These are phyloP conservation scores for Lithophane ornitopus DNA, from an alignment of 2,888 invertebrate genomes.

Conservation along the genomic window DNA sequence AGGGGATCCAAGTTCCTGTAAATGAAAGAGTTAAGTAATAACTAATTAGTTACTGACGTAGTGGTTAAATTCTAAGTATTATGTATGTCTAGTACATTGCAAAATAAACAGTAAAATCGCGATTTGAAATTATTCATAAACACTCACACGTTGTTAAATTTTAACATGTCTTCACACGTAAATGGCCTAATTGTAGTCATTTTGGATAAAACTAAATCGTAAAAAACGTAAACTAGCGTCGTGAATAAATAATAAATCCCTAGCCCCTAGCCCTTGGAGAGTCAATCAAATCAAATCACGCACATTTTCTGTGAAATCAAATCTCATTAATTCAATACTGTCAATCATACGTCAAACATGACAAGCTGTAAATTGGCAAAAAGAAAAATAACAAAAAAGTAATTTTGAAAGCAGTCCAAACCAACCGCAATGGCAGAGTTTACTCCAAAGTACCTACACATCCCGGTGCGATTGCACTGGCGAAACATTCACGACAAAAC, in stretches of 20 bases:
- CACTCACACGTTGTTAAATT: conserved; percentile 98
- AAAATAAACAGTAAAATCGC: background rate
- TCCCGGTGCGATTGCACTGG: too few relatives aligned
- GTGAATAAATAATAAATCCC: background rate
- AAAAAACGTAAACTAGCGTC: background rate
- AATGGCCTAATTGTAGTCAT: conserved; percentile 98
- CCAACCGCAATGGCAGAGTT: too few relatives aligned
- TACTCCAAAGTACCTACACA: too few relatives aligned
- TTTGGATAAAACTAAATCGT: background rate
- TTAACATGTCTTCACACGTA: conserved; percentile 98
- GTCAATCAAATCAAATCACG: background rate
- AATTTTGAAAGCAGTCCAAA: too few relatives aligned
- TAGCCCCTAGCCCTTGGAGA: background rate
- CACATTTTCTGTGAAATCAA: background rate
- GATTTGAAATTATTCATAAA: background rate
- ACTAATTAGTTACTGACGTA: background rate
- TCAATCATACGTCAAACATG: background rate
- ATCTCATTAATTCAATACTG: too few relatives aligned
- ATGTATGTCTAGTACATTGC: background rate
- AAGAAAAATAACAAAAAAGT: too few relatives aligned
- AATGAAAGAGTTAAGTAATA: conserved; percentile 20
- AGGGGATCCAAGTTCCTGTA: conserved; percentile 98
- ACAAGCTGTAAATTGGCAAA: background rate
- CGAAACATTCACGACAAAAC: too few relatives aligned
- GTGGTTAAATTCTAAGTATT: background rate